Percentiles rank a stretch among this genome's conserved stretches.
Conservation (phyloP, 1,140 invertebrate species). For the Protaetia brevitarsis region DNA sequence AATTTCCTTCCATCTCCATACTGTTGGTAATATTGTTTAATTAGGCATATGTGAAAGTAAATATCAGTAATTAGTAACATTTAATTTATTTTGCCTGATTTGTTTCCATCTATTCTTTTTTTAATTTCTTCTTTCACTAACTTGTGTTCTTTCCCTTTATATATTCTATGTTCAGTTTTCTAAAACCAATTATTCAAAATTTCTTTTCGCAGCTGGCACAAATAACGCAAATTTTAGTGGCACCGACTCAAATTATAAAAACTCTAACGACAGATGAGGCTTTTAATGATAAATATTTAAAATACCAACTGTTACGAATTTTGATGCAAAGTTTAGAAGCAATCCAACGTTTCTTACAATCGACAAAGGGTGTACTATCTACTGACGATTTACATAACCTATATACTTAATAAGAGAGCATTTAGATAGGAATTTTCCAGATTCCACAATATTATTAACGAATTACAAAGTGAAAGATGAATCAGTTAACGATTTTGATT, state of each 20-base stretch:
- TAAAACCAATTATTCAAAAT: background rate
- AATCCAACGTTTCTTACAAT: conserved; percentile 48
- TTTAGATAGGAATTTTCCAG: conserved; percentile 54
- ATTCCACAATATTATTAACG: background rate
- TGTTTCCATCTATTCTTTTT: too few species aligned
- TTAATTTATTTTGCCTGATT: too few species aligned
- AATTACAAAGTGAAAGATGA: conserved; percentile 23
- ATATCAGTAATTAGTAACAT: too few species aligned
- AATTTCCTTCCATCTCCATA: too few species aligned
- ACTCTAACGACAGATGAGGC: conserved; percentile 47
- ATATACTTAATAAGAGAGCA: conserved; percentile 51
- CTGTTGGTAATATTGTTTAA: too few species aligned
- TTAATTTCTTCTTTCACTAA: too few species aligned
- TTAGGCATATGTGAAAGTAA: too few species aligned
- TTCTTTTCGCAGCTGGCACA: conserved; percentile 48
- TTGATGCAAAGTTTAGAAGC: conserved; percentile 52
- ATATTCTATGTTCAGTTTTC: background rate
- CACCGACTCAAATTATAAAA: conserved; percentile 53
- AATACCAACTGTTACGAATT: conserved; percentile 50
- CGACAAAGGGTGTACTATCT: conserved; percentile 40
- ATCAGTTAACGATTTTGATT: conserved; percentile 31
- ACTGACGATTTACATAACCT: conserved; percentile 42
- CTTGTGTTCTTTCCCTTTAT: too few species aligned
- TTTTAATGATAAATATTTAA: conserved; percentile 48
- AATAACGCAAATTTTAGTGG: conserved; percentile 52